Evolutionary conservation across 2,888 invertebrate species (phyloP).

Genomic region (Hipparchia semele): DNA sequence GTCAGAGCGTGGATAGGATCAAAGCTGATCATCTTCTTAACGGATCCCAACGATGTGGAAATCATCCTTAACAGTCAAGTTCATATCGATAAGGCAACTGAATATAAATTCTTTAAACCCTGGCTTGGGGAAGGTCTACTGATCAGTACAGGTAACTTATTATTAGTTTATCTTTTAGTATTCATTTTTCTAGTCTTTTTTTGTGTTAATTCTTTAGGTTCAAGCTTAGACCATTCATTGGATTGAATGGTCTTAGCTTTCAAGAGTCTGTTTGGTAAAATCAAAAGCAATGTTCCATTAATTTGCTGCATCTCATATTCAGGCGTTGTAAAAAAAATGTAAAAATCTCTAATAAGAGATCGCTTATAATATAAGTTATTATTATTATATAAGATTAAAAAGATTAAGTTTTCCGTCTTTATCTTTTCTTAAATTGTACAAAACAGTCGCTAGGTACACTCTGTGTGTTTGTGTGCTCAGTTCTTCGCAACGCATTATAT

Average conservation of each 20-base stretch:
- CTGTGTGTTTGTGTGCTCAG: no score
- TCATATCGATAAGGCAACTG: constrained; percentile 89
- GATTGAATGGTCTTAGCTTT: not conserved
- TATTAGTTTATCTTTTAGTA: not conserved
- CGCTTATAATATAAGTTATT: no score
- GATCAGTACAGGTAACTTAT: constrained; percentile 85
- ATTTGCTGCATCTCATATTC: not conserved
- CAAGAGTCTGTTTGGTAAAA: not conserved
- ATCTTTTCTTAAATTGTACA: no score
- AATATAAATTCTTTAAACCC: constrained; percentile 89
- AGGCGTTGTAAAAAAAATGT: not conserved
- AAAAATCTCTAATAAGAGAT: not conserved
- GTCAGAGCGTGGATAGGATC: constrained; percentile 87
- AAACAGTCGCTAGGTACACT: no score
- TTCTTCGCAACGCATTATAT: no score
- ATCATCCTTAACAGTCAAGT: constrained; percentile 88
- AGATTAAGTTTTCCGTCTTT: no score
- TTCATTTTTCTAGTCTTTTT: no score
- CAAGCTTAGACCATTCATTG: no score
- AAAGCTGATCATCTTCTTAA: constrained; percentile 86
- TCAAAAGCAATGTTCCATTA: not conserved
- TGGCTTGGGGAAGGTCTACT: constrained; percentile 92
- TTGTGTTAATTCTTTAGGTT: no score
- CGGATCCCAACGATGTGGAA: constrained; percentile 88
- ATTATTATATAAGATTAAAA: no score